Evolutionary conservation across 1,140 invertebrate genomes (phyloP), one percentile per base, ranked within the genome.

Genomic region (Trinorchestia longiramus): DNA sequence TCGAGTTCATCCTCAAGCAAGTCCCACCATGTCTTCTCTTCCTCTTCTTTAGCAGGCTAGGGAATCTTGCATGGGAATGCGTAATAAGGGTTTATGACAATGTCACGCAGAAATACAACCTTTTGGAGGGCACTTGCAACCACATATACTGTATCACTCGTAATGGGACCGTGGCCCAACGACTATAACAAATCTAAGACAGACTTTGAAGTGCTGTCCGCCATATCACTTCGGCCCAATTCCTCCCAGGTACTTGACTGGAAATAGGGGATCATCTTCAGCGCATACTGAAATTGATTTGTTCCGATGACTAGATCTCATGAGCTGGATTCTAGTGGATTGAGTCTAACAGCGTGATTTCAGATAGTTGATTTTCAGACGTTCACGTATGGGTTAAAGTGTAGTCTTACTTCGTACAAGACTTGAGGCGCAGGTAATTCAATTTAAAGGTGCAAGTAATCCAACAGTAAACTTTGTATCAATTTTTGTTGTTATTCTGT

Each of bases 51-150:
- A 47, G 45, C 92, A 43, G 6, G 41, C 43, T 28, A 6, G 43
- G 43, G 44, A 45, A 94, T 40, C 44, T 45, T 40, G 44, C 92
- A 94, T 4, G 43, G 92, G 4, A 94, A 94, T 47, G 8, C 40
- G 43, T 94, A 94, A 94, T 94, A 94, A 94, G 92, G 92, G 92
- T 94, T 94, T 94, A 94, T 94, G 92, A 94, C 44, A 1, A 94
- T 40, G 44, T 94, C 92, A 44, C 92, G 92, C 44, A 94, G 40
- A 43, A 94, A 47, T 44, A 94, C 92, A 23, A 47, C 92, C 4
- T 94, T 94, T 43, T 47, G 45, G 92, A 94, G 41, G 44, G 92
- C 92, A 47, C 44, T 94, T 11, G 92, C 92, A 23, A 94, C 43
- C 92, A n/a, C 40, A 40, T 94, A 94, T 6, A 94, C 92, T 43